phyloP scores from a whole-genome alignment of 1,140 invertebrate genomes.

The Aleiodes sp. region DNA sequence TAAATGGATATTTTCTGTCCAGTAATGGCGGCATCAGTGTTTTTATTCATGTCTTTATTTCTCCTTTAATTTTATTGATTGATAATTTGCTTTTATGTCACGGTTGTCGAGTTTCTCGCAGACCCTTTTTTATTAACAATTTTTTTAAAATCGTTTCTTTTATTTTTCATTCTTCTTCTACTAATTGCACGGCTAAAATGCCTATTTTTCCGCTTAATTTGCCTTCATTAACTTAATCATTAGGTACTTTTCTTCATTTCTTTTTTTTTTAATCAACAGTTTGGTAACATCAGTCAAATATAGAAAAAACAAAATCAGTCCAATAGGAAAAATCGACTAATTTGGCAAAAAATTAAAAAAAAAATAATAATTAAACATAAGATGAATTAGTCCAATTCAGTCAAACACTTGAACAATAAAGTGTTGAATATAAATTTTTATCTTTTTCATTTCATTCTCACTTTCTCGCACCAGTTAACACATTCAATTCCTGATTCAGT shows the following conservation, averaged over 20 bases:
- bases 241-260: too few species aligned
- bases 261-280: slow-evolving; percentile 62
- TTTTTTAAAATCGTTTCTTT: not conserved
- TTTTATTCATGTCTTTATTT: slow-evolving; percentile 23
- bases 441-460: not conserved
- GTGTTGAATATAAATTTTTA: slow-evolving; percentile 26
- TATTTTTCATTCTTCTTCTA: slow-evolving; percentile 14
- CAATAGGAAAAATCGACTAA: slow-evolving; percentile 60
- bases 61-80: slow-evolving; percentile 15
- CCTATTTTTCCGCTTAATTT: slow-evolving; percentile 21
- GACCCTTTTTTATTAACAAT: slow-evolving; percentile 24
- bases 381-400: slow-evolving; percentile 63
- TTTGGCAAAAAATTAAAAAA: slow-evolving; percentile 40
- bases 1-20: not conserved
- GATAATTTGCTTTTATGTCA: slow-evolving; percentile 29
- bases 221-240: slow-evolving; percentile 61
- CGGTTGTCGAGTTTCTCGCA: slow-evolving; percentile 35
- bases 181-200: slow-evolving; percentile 28
- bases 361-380: slow-evolving; percentile 33
- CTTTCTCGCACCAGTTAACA: slow-evolving; percentile 27
- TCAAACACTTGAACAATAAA: slow-evolving; percentile 42
- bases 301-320: slow-evolving; percentile 58
- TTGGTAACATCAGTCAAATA: slow-evolving; percentile 68
- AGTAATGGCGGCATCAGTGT: not conserved
- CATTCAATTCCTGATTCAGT: slow-evolving; percentile 47